phyloP scores from a whole-genome alignment of 1,140 invertebrate genomes.

The Sarcophaga peregrina region DNA sequence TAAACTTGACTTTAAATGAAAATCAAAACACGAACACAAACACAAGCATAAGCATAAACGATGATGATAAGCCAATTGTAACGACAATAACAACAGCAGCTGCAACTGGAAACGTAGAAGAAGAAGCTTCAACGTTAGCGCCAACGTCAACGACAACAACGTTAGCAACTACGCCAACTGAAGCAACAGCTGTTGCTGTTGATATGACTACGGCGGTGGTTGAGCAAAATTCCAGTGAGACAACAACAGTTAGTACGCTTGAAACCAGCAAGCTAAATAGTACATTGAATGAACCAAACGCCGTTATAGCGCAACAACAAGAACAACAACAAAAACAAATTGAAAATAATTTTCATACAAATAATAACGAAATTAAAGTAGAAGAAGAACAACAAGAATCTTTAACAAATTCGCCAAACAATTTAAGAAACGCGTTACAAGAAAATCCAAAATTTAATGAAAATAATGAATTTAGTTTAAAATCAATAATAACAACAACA shows the following conservation, averaged over 20 bases:
- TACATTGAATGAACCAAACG: slow-evolving; percentile 45
- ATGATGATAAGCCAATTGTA: not conserved
- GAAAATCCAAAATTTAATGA: not conserved
- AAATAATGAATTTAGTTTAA: not conserved
- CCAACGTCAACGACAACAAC: not conserved
- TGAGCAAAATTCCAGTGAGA: slow-evolving; percentile 18
- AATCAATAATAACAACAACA: not conserved
- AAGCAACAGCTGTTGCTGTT: slow-evolving; percentile 41
- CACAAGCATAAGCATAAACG: not conserved
- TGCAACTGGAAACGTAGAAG: slow-evolving; percentile 8
- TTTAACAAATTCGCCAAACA: not conserved
- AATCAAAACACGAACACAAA: not conserved
- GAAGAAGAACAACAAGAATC: not conserved
- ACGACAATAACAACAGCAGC: not conserved
- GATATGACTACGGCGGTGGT: slow-evolving; percentile 53
- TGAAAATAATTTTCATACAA: not conserved
- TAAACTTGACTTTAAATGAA: slow-evolving; percentile 32
- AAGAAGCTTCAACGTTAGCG: not conserved
- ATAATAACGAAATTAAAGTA: not conserved
- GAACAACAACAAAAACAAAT: not conserved
- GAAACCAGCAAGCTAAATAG: slow-evolving; percentile 50
- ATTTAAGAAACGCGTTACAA: not conserved
- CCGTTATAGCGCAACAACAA: not conserved
- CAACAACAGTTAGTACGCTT: not conserved
- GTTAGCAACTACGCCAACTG: not conserved